Evolutionary conservation across 1,140 invertebrate genomes (phyloP), one percentile per base, ranked within the genome.

Genomic region (Cryptotermes secundus): DNA sequence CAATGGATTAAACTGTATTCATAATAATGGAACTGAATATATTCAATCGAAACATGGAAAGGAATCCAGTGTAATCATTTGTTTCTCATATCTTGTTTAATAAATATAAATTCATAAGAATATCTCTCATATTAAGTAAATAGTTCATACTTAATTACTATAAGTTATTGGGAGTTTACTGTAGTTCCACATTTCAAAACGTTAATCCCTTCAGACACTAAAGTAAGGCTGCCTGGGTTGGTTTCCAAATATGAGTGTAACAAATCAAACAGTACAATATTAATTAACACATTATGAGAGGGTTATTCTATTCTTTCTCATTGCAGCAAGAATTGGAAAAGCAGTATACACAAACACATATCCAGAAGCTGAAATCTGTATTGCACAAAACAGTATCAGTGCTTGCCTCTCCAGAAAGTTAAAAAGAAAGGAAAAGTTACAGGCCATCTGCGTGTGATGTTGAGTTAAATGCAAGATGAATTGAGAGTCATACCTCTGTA

Each of bases 401-500:
- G 38, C 38, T 42, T 6, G 16, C 38, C 9, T 9, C 9, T 42
- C 3, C 38, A 42, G 9, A 42, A 6, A 12, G 38, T 42, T 42
- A 42, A 42, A 22, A 19, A 49, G 45, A 49, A 22, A 72, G 9
- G 59, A 72, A 59, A 19, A 31, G 80, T 35, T 6, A 26, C 22
- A 45, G 80, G 22, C 80, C 1, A 3, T 24, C 0, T 4, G 24
- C 0, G 80, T 24, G 6, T 24, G 34, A 35, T 22, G 38, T 42
- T 14, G 26, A 38, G 9, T 81, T 81, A 36, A 10, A 16, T 72
- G 59, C 59, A 72, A 72, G 59, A 72, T 72, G 26, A 4, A 31
- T 72, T n/a, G 0, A 36, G n/a, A 80, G 38, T 7, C 59, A 82
- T 81, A 87, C 87, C 87, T 86, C 87, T 85, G 53, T 87, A 87